These are phyloP conservation scores for Calyptommatus sinebrachiatus DNA, from an alignment of 2,113 vertebrate genomes.

Conservation along the genomic window DNA sequence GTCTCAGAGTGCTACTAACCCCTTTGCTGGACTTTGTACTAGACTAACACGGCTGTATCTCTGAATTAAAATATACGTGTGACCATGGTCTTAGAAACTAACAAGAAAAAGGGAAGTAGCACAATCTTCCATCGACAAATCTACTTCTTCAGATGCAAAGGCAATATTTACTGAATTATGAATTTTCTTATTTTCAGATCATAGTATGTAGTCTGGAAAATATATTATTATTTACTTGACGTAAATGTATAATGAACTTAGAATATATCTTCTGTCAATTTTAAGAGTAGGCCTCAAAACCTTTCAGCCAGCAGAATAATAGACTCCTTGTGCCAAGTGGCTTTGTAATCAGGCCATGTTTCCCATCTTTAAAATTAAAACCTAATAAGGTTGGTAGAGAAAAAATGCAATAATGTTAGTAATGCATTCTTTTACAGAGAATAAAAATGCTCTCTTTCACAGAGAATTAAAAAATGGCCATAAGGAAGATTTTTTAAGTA, in stretches of 20 bases:
- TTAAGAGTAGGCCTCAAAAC: background rate
- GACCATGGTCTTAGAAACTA: too few species aligned
- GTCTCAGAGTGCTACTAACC: too few species aligned
- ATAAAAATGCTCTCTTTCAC: background rate
- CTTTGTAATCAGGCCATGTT: background rate
- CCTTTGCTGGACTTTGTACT: too few species aligned
- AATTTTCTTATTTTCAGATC: background rate
- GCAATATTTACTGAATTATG: background rate
- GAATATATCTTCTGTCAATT: background rate
- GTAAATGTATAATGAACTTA: background rate
- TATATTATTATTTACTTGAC: background rate
- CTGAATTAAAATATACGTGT: too few species aligned
- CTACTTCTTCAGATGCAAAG: too few species aligned
- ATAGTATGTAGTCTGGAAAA: background rate
- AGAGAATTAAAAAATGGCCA: background rate
- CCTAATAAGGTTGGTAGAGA: background rate
- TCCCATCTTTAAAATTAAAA: background rate
- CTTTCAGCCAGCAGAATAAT: background rate
- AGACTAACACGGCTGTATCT: too few species aligned
- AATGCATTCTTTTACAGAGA: background rate
- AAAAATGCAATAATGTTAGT: background rate
- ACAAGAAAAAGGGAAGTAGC: too few species aligned
- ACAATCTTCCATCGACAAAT: too few species aligned
- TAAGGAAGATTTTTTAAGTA: background rate
- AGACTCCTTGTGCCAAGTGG: background rate